Evolutionary conservation across 2,888 invertebrate genomes (phyloP).

Genomic region (Lasioglossum zephyrum): DNA sequence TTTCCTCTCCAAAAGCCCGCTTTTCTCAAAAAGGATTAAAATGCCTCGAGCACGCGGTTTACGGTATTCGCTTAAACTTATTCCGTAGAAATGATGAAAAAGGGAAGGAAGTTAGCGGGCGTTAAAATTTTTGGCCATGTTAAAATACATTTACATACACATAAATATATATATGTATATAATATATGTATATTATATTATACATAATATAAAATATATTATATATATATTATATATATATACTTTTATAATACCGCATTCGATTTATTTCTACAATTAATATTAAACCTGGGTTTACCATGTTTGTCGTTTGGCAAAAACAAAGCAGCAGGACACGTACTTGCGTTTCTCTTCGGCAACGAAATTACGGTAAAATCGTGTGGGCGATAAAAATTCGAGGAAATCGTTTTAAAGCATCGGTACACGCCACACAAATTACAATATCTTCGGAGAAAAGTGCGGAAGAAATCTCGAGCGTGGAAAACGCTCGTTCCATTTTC

Average conservation of each 20-base stretch:
- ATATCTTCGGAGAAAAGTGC: background rate
- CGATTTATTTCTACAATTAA: constrained; percentile 56
- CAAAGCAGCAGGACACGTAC: constrained; percentile 18
- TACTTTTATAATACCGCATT: constrained; percentile 30
- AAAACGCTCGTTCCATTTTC: background rate
- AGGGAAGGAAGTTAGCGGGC: constrained; percentile 46
- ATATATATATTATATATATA: background rate
- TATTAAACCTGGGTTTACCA: constrained; percentile 33
- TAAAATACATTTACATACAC: constrained; percentile 42
- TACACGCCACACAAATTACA: constrained; percentile 24
- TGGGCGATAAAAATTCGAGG: constrained; percentile 13
- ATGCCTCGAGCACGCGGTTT: constrained; percentile 14
- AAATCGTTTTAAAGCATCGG: constrained; percentile 28
- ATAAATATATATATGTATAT: constrained; percentile 18
- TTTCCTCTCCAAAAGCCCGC: background rate
- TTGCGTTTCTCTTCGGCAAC: constrained; percentile 4
- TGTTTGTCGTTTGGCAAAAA: constrained; percentile 20
- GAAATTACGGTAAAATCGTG: constrained; percentile 27
- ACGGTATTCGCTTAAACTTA: constrained; percentile 17
- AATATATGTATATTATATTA: constrained; percentile 3
- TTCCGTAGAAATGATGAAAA: constrained; percentile 50
- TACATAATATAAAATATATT: background rate
- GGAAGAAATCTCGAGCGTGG: constrained; percentile 21
- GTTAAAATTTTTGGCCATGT: constrained; percentile 54
- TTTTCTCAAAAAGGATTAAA: constrained; percentile 49